These are phyloP conservation scores for Siniperca undulata DNA, from an alignment of 2,797 vertebrate genomes.

Conservation along the genomic window DNA sequence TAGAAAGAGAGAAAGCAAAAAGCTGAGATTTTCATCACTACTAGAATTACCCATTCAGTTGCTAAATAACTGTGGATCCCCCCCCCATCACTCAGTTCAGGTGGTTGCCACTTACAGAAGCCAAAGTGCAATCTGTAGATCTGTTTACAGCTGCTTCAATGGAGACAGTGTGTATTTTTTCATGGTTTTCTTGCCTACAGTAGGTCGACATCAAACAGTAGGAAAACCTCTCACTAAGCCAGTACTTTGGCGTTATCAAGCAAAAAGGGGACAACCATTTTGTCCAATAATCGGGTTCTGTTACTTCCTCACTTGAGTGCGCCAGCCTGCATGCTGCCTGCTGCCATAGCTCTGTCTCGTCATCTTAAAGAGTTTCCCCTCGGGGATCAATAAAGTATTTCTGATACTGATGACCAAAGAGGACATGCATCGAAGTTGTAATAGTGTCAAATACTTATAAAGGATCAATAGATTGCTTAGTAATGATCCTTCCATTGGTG, in stretches of 20 bases:
- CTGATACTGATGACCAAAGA: neutral
- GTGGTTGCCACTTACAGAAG: neutral
- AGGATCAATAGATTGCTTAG: neutral
- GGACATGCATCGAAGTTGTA: neutral
- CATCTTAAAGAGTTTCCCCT: too few relatives aligned
- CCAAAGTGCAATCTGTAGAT: neutral
- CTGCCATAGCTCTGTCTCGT: too few relatives aligned
- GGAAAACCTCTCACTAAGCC: too few relatives aligned
- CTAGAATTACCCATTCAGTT: neutral
- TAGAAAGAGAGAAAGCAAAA: constrained; percentile 15
- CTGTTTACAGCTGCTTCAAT: neutral
- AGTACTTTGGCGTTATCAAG: neutral
- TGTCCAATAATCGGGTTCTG: neutral
- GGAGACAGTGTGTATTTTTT: neutral
- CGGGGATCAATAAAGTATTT: too few relatives aligned
- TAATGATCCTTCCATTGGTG: neutral
- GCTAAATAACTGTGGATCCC: too few relatives aligned
- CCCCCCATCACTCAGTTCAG: neutral
- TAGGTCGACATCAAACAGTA: neutral
- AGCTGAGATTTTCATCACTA: neutral
- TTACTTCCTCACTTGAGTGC: neutral
- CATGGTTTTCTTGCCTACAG: neutral
- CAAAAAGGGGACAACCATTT: neutral
- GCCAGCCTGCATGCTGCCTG: too few relatives aligned
- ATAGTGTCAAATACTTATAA: neutral